Conservation (phyloP, 2,888 invertebrate species). For the Diarsia mendica region DNA sequence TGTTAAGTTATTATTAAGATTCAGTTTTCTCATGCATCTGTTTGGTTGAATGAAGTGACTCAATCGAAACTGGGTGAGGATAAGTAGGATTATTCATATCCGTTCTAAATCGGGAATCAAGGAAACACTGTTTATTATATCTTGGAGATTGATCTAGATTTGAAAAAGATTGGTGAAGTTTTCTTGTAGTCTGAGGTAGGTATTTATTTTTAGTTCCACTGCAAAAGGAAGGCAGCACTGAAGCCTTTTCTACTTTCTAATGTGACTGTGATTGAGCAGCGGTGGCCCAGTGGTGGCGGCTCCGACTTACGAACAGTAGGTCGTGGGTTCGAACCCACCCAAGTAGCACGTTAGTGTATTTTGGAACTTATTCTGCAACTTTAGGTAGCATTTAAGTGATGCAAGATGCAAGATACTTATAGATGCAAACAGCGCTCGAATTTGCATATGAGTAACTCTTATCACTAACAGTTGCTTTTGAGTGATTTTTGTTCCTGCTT, state of each 20-base stretch:
- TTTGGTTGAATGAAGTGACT: constrained; percentile 38
- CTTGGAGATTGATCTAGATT: constrained; percentile 25
- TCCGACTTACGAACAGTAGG: no score
- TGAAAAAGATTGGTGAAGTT: not conserved
- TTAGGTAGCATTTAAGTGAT: no score
- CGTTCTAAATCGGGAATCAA: constrained; percentile 34
- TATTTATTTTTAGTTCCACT: not conserved
- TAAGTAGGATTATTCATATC: constrained; percentile 44
- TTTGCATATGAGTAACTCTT: no score
- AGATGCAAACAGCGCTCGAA: no score
- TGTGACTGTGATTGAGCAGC: no score
- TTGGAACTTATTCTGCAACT: no score
- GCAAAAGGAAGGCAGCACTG: not conserved
- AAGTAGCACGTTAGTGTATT: no score
- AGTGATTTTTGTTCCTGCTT: no score
- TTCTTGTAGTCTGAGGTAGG: not conserved
- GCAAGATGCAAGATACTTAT: no score
- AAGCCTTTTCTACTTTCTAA: not conserved
- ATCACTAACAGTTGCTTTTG: no score
- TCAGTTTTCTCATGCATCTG: constrained; percentile 6
- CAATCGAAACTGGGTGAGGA: constrained; percentile 39
- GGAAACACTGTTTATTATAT: constrained; percentile 32
- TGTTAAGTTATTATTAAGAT: constrained; percentile 7
- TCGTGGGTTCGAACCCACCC: no score
- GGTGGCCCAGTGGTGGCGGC: no score